Evolutionary conservation across 1,140 invertebrate species (phyloP), one percentile per base, ranked within the genome.

Genomic region (Leptonema lineaticorne): DNA sequence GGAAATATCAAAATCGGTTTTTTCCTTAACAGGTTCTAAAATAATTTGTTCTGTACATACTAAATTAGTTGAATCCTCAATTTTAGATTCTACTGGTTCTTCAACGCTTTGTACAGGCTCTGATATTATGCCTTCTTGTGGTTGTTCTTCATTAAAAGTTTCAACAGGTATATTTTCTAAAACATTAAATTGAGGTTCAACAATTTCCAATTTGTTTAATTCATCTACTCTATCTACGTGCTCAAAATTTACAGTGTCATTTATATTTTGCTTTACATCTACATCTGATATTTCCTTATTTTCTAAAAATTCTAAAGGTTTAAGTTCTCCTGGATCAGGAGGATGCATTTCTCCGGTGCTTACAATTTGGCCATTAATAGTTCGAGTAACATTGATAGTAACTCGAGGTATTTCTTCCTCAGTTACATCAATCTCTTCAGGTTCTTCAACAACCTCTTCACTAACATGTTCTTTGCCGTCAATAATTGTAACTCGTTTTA

Each of bases 401-500:
- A 92, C 87, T 71, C 89, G 85, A 48, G 90, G 87, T 26, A 83
- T 79, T 73, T 89, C 85, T 78, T 91, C 88, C 76, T 92, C 89
- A 37, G 85, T 86, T 3, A 92, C 83, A 80, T 93, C 90, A 27
- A 92, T 79, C 78, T 92, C 89, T 75, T 93, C 89, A 20, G 91
- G 89, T 80, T 94, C 90, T 78, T 94, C 89, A 66, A 93, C 81
- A 2, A 93, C 81, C 80, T 94, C 91, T 79, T 94, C 92, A 8
- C 87, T 89, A 0, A 91, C 85, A 73, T 89, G 87, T 78, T 93
- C 91, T 80, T 92, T 90, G 0, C 92, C 92, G 77, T 94, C 89
- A 63, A 93, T 87, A 7, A 93, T 88, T 0, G 89, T 87, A 3
- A 92, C 84, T 74, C 87, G 87, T 58, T 90, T 82, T 41, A 92